A percentile compares a stretch with the other conserved stretches of the same genome.
Evolutionary conservation across 2,888 invertebrate species (phyloP).

Genomic region (Crossocerus cetratus): DNA sequence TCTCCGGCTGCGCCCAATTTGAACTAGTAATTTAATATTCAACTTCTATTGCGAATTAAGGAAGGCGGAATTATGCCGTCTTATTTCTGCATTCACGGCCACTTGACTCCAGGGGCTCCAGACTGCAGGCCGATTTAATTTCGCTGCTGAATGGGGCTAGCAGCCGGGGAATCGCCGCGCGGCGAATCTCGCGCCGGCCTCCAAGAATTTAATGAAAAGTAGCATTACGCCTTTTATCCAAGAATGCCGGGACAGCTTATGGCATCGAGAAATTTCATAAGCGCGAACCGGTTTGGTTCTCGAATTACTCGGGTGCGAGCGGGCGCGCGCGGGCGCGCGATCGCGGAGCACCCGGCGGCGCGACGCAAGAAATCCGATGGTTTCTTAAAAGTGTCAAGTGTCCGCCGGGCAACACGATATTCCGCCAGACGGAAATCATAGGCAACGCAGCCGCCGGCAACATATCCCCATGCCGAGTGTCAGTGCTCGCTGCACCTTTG

Average conservation of each 20-base stretch:
- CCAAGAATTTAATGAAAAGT: constrained; percentile 32
- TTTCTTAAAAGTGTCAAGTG: constrained; percentile 38
- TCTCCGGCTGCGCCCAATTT: too few species aligned
- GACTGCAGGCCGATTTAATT: too few species aligned
- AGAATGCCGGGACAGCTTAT: constrained; percentile 42
- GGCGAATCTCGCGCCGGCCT: not conserved
- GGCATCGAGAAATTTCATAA: constrained; percentile 48
- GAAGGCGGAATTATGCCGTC: too few species aligned
- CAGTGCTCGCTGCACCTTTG: too few species aligned
- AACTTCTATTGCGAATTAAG: too few species aligned
- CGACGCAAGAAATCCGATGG: constrained; percentile 26
- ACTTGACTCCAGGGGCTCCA: too few species aligned
- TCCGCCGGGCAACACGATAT: constrained; percentile 31
- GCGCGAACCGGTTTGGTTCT: constrained; percentile 47
- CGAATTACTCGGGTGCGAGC: constrained; percentile 29
- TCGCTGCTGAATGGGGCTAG: too few species aligned
- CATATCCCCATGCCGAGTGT: too few species aligned
- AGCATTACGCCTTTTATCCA: constrained; percentile 27
- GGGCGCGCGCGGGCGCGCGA: too few species aligned
- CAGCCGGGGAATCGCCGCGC: too few species aligned
- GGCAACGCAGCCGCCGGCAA: not conserved
- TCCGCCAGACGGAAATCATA: constrained; percentile 22
- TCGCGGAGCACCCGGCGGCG: constrained; percentile 3
- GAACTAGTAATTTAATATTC: too few species aligned
- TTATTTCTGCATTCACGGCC: too few species aligned